A percentile compares a stretch with the other conserved stretches of the same genome.
These are phyloP conservation scores for Drosophila erecta DNA, from an alignment of 1,140 invertebrate species.

Conservation along the genomic window DNA sequence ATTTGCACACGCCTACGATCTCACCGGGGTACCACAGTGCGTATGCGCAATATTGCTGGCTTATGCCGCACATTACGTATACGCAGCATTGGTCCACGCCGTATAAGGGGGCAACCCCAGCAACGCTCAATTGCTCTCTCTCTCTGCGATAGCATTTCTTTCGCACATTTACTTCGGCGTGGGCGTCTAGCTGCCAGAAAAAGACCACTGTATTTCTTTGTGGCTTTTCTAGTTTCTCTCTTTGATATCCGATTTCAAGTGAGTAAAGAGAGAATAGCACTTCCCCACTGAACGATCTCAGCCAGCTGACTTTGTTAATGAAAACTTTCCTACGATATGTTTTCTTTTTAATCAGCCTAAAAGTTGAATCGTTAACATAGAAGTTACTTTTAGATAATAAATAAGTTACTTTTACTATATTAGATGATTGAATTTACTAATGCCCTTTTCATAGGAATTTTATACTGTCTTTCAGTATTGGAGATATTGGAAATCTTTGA, in stretches of 20 bases:
- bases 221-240: conserved; percentile 15
- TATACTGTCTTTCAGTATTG: neutral
- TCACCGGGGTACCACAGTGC: conserved; percentile 47
- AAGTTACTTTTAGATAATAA: neutral
- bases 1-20: conserved; percentile 19
- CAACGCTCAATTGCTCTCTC: conserved; percentile 6
- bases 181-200: conserved; percentile 30
- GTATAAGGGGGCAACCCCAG: conserved; percentile 66
- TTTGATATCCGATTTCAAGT: conserved; percentile 69
- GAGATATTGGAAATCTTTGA: neutral
- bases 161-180: conserved; percentile 39
- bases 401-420: neutral
- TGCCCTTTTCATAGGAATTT: neutral
- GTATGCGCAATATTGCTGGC: conserved; percentile 62
- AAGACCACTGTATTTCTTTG: neutral
- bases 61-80: conserved; percentile 66
- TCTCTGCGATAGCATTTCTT: conserved; percentile 2
- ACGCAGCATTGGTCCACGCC: conserved; percentile 59
- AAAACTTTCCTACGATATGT: neutral
- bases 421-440: neutral
- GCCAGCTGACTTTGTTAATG: conserved; percentile 9
- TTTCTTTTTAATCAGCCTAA: neutral
- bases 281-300: neutral
- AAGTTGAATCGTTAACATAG: neutral
- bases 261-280: neutral